These are phyloP conservation scores for Porites lutea DNA, from an alignment of 64 coral and sea anemone genomes.

Conservation along the genomic window DNA sequence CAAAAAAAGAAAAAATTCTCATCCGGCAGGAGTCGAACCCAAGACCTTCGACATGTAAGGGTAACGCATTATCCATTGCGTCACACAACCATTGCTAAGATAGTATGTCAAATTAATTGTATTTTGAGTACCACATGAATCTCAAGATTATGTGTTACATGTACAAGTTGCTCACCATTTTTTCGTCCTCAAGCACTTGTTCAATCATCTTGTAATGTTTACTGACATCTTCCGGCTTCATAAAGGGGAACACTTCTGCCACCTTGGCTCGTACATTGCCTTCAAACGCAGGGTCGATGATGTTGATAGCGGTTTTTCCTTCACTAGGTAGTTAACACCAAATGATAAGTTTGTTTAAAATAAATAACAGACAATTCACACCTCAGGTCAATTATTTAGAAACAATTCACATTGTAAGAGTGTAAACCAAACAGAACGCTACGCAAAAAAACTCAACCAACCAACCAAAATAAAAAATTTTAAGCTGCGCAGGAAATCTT, in stretches of 20 bases:
- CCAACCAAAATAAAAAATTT: background rate
- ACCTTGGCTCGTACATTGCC: conserved; percentile 83
- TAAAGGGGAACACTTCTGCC: conserved; percentile 83
- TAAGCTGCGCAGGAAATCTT: background rate
- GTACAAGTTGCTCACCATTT: conserved; percentile 78
- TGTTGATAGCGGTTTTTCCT: conserved; percentile 57
- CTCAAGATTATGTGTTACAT: too few relatives aligned
- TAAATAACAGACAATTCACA: background rate
- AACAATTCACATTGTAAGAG: too few relatives aligned
- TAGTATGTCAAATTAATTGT: too few relatives aligned
- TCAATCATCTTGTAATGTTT: conserved; percentile 87
- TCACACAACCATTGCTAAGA: too few relatives aligned
- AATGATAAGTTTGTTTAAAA: background rate
- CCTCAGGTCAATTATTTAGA: too few relatives aligned
- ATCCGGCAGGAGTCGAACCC: too few relatives aligned
- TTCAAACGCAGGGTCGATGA: conserved; percentile 90
- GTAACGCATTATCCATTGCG: too few relatives aligned
- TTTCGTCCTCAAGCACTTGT: conserved; percentile 90
- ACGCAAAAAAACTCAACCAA: too few relatives aligned
- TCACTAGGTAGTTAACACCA: conserved; percentile 43
- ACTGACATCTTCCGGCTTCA: conserved; percentile 70
- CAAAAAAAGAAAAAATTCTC: too few relatives aligned
- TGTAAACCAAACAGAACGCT: too few relatives aligned
- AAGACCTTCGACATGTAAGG: too few relatives aligned
- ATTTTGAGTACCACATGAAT: too few relatives aligned